A percentile compares a stretch with the other conserved stretches of the same genome.
These are phyloP conservation scores for Microctenopoma lineatum DNA, from an alignment of 2,797 vertebrate species.

Conservation along the genomic window DNA sequence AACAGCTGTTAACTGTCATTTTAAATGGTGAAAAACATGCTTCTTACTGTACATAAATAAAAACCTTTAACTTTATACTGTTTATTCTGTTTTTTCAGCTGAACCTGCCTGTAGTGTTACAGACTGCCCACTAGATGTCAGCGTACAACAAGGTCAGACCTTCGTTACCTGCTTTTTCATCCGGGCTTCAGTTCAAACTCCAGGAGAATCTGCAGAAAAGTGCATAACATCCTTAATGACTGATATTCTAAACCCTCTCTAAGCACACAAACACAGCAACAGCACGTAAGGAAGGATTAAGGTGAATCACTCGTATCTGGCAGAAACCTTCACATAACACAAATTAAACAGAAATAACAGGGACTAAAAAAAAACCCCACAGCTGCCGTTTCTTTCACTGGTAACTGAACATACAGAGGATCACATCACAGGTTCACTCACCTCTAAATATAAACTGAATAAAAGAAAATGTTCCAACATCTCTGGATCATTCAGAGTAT, in stretches of 20 bases:
- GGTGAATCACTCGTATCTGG: too few relatives aligned
- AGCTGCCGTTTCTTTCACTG: too few relatives aligned
- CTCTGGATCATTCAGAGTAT: too few relatives aligned
- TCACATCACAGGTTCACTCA: too few relatives aligned
- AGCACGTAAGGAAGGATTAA: too few relatives aligned
- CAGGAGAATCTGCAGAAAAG: background rate
- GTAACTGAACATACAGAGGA: too few relatives aligned
- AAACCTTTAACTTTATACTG: conserved; percentile 23
- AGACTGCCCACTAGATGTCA: conserved; percentile 45
- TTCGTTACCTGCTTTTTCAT: background rate
- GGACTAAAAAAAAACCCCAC: too few relatives aligned
- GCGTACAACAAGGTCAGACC: background rate
- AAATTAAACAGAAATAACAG: too few relatives aligned
- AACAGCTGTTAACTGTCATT: conserved; percentile 12
- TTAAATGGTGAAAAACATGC: background rate
- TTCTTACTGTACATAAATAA: conserved; percentile 61
- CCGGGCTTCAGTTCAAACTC: background rate
- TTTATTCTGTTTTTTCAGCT: background rate
- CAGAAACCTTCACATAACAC: too few relatives aligned
- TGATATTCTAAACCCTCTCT: background rate
- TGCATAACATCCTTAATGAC: background rate
- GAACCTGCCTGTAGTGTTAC: background rate
- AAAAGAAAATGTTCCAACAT: too few relatives aligned
- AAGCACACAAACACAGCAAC: too few relatives aligned
- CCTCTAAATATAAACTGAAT: too few relatives aligned